phyloP scores from a whole-genome alignment of 1,140 invertebrate species.

The Temnothorax curvispinosus region DNA sequence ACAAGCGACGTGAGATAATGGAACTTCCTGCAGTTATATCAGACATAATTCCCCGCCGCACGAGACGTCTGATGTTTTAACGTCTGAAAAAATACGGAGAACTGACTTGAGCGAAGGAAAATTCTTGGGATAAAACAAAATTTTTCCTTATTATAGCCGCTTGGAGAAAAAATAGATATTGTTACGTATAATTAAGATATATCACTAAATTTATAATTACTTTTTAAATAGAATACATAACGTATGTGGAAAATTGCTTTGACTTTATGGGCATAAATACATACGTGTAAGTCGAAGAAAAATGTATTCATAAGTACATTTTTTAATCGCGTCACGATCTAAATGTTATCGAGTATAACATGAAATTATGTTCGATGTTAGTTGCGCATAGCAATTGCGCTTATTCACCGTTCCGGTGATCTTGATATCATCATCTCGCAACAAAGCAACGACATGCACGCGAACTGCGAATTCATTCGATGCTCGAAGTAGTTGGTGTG shows the following conservation, averaged over 20 bases:
- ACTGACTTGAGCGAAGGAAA: neutral
- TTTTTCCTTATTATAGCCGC: neutral
- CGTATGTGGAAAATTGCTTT: neutral
- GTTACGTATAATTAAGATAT: neutral
- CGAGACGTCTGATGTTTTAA: constrained; percentile 23
- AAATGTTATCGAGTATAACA: constrained; percentile 22
- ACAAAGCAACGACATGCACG: neutral
- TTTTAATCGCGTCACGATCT: constrained; percentile 49
- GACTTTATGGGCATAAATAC: neutral
- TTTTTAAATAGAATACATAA: neutral
- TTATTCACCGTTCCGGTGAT: constrained; percentile 46
- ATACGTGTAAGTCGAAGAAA: neutral
- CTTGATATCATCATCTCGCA: constrained; percentile 37
- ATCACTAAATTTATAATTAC: neutral
- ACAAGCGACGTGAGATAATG: constrained; percentile 53
- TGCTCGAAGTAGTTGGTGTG: neutral
- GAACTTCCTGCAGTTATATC: constrained; percentile 56
- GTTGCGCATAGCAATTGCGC: constrained; percentile 1
- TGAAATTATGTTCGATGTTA: constrained; percentile 41
- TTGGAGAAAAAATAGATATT: neutral
- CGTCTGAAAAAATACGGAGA: constrained; percentile 11
- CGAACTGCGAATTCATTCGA: constrained; percentile 28
- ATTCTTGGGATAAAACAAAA: constrained; percentile 7
- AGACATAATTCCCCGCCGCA: constrained; percentile 45
- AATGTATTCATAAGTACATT: neutral